Conservation (phyloP, 2,113 vertebrate species). For the Neodontobutis hainanensis region DNA sequence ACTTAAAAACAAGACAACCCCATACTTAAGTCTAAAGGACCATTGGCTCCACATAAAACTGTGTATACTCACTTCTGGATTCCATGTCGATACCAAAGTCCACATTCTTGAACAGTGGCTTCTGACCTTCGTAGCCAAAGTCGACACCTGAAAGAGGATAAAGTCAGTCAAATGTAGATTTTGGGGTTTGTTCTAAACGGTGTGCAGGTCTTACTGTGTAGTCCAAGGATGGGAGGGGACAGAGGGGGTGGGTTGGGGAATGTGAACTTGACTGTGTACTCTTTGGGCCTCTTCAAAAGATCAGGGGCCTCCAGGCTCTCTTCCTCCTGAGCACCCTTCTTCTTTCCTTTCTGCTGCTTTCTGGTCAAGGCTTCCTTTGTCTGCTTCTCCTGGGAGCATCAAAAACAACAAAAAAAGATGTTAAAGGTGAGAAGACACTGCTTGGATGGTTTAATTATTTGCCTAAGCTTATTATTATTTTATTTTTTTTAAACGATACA, state of each 20-base stretch:
- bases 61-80: conserved; percentile 84
- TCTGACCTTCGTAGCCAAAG: conserved; percentile 83
- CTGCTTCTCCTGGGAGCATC: conserved; percentile 85
- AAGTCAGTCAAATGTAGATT: background rate
- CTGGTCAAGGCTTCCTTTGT: conserved; percentile 87
- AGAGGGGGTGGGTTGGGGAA: conserved; percentile 89
- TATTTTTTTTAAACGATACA: too few species aligned
- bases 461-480: too few species aligned
- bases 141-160: conserved; percentile 80
- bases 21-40: background rate
- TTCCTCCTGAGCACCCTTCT: conserved; percentile 85
- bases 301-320: conserved; percentile 82
- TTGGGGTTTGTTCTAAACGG: too few species aligned
- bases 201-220: conserved; percentile 79
- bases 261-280: conserved; percentile 92
- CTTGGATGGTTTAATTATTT: too few species aligned
- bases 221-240: conserved; percentile 88
- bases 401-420: background rate
- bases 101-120: conserved; percentile 86
- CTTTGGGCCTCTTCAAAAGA: conserved; percentile 87
- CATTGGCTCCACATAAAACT: background rate
- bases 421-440: background rate
- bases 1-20: background rate
- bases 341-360: conserved; percentile 89
- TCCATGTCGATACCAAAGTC: conserved; percentile 96